These are phyloP conservation scores for Gobio gobio DNA, from an alignment of 2,113 vertebrate species.

Conservation along the genomic window DNA sequence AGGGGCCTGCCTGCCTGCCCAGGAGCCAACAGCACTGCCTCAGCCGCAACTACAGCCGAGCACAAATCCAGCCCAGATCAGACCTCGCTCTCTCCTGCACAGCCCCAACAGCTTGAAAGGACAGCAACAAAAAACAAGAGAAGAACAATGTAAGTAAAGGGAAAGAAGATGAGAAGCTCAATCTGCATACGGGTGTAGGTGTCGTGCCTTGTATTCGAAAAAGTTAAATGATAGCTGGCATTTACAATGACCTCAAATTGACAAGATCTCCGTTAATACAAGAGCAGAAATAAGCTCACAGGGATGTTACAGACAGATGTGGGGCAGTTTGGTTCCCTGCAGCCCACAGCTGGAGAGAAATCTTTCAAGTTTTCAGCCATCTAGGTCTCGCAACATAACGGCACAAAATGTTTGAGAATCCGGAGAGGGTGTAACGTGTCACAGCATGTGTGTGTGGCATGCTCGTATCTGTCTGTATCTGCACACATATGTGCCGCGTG, in stretches of 20 bases:
- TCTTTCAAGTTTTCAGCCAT: conserved; percentile 2
- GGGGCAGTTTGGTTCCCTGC: not conserved
- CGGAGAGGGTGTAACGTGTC: conserved; percentile 26
- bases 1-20: conserved; percentile 64
- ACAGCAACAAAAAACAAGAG: conserved; percentile 49
- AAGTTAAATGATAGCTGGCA: not conserved
- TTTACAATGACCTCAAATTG: not conserved
- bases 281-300: not conserved
- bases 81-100: conserved; percentile 20
- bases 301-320: conserved; percentile 8
- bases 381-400: conserved; percentile 17
- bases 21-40: conserved; percentile 67
- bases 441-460: conserved; percentile 37
- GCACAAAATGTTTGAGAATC: not conserved
- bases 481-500: conserved; percentile 40
- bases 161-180: conserved; percentile 55
- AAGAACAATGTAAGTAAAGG: conserved; percentile 43
- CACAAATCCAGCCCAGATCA: conserved; percentile 49
- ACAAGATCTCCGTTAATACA: not conserved
- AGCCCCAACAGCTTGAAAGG: conserved; percentile 49
- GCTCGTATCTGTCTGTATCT: conserved; percentile 35
- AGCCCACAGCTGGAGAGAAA: conserved; percentile 12
- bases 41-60: conserved; percentile 47
- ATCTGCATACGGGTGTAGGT: not conserved
- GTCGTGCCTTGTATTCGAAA: not conserved